Evolutionary conservation across 2,797 vertebrate species (phyloP), one percentile per base, ranked within the genome.

Genomic region (Chloroceryle inda): DNA sequence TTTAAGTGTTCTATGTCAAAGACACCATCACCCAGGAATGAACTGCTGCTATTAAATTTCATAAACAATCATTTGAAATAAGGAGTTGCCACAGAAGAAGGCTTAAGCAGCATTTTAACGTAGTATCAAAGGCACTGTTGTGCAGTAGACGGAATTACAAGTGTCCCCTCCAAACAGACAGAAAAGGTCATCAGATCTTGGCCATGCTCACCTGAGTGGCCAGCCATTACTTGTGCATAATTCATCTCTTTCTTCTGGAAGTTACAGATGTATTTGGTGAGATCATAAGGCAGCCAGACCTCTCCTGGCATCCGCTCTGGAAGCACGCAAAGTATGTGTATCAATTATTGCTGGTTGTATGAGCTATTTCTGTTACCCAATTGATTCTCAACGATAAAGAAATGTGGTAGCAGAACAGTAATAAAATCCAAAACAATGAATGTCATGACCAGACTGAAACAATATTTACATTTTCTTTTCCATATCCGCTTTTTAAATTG

Each of bases 1-100:
- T 73, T 52, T 56, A 49, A 90, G 89, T 82, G 44, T 59, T 35
- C 45, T 22, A 37, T 93, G 89, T 95, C 85, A 55, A 75, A 95
- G 81, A 42, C 47, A 42, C 42, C 73, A 40, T 91, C 88, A 55
- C 77, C 77, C 42, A 50, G 78, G 68, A 24, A 24, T 72, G 84
- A 85, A 40, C 53, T 75, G 88, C 67, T 81, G 50, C 56, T 67
- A 47, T 80, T 79, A 63, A 67, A 67, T 92, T 33, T 49, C 64
- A 59, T 61, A 77, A 92, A 75, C 84, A 83, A 64, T 50, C 27
- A 6, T 63, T 71, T 89, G 49, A 71, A 76, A 45, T 64, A 88
- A 88, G 42, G 59, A 67, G 55, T 90, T 90, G 89, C 87, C 91
- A 62, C 47, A 63, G 88, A 50, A 33, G 49, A 9, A 33, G 55